Base-by-base conservation (phyloP, 2,113 vertebrate species). In the Pseudopodoces humilis region DNA sequence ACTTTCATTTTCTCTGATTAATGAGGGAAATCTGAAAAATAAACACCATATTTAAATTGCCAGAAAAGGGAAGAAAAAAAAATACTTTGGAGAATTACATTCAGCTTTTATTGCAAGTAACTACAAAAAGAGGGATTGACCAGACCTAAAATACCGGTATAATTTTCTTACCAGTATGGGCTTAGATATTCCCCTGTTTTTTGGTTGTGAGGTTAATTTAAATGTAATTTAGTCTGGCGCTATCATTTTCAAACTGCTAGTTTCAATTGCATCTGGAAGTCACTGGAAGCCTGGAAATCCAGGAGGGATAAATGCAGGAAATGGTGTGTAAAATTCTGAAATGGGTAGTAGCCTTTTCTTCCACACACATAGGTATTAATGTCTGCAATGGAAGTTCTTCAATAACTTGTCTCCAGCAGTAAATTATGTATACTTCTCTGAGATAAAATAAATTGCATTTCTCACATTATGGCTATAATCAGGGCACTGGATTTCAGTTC, bases 281-380 rank as follows among this genome's bases (percentile, higher is more conserved):
- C 23, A 49, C 31, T 70, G 82, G 39, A 67, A 91, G 83, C 86
- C 25, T 77, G 22, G 41, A 63, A 70, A 47, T 92, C 79, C 58
- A 72, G 53, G 71, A 94, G 86, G 86, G 86, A 95, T 95, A 96
- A 96, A 95, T 64, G 64, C 20, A 95, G 76, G 65, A 96, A 96
- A 96, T 92, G 24, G n/a, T 52, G 62, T 92, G 28, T 78, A 91
- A 96, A 95, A 85, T 59, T 94, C 94, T 87, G 58, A 95, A 97
- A 65, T 78, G 11, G 19, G 27, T 52, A 58, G 43, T 53, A 94
- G 35, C 50, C 92, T 92, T 95, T 88, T 94, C 83, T 94, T 94
- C 53, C 35, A 55, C 50, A 74, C 72, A 86, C 43, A 70, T 21
- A 82, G 43, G 84, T 84, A 92, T 81, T 96, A 87, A 91, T 94